Percentiles rank a stretch among this genome's conserved stretches.
These are phyloP conservation scores for Hemiscyllium ocellatum DNA, from an alignment of 2,113 vertebrate species.

Conservation along the genomic window DNA sequence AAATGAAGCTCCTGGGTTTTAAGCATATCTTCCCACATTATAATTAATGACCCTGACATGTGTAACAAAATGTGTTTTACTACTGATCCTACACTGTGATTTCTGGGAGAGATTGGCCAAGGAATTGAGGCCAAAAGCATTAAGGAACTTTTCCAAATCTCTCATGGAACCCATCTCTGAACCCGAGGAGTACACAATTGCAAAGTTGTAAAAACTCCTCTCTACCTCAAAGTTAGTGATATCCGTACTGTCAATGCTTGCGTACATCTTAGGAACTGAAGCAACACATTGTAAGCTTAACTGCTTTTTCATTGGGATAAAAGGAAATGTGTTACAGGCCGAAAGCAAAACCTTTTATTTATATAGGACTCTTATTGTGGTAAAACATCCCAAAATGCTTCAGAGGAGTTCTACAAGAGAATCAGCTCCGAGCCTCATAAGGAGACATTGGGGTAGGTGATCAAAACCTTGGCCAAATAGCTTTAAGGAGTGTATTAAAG, in stretches of 20 bases:
- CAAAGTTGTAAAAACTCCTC: background rate
- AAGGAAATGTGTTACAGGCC: background rate
- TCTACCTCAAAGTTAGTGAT: background rate
- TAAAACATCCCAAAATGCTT: too few relatives aligned
- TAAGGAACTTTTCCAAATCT: background rate
- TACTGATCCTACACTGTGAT: background rate
- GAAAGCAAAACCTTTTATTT: background rate
- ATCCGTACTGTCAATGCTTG: background rate
- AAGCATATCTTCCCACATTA: background rate
- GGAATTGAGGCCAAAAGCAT: background rate
- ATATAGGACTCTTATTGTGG: too few relatives aligned
- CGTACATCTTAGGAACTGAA: background rate
- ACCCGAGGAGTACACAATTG: background rate
- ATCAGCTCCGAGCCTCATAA: too few relatives aligned
- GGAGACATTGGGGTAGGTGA: too few relatives aligned
- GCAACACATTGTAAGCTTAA: background rate
- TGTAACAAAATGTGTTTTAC: background rate
- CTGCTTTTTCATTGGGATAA: background rate
- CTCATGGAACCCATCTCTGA: background rate
- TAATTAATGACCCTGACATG: background rate
- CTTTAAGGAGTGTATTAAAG: too few relatives aligned
- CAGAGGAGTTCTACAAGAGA: too few relatives aligned
- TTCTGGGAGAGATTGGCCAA: background rate
- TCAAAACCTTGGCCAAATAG: too few relatives aligned
- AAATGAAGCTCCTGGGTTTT: background rate